These are phyloP conservation scores for Lepidonotus clava DNA, from an alignment of 2,888 invertebrate species.

Conservation along the genomic window DNA sequence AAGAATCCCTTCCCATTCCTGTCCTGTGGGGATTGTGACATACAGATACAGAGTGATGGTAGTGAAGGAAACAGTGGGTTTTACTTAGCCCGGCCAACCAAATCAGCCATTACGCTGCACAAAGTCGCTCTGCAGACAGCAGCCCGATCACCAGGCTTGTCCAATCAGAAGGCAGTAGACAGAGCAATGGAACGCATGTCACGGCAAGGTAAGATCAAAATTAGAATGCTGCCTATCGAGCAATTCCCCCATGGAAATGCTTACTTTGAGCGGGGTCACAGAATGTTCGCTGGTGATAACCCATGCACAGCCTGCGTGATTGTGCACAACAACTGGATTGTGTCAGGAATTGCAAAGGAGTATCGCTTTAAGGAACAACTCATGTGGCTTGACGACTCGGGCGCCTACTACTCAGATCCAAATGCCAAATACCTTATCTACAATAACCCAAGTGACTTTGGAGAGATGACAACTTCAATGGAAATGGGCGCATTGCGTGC, in stretches of 20 bases:
- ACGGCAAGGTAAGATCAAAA: not conserved
- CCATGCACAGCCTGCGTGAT: constrained; percentile 58
- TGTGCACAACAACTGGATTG: constrained; percentile 66
- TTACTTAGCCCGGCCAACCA: constrained; percentile 58
- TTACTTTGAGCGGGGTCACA: constrained; percentile 61
- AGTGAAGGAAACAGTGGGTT: constrained; percentile 64
- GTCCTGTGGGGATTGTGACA: constrained; percentile 62
- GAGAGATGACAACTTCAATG: not conserved
- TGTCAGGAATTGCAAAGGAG: constrained; percentile 61
- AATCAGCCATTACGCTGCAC: constrained; percentile 56
- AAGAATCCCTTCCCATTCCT: constrained; percentile 63
- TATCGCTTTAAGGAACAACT: constrained; percentile 65
- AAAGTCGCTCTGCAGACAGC: constrained; percentile 39
- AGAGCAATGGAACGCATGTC: not conserved
- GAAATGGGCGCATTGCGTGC: constrained; percentile 9
- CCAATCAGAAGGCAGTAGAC: constrained; percentile 57
- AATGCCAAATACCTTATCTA: constrained; percentile 61
- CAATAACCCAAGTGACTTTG: constrained; percentile 62
- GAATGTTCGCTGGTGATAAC: constrained; percentile 46
- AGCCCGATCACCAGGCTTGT: not conserved
- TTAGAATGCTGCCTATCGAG: constrained; percentile 54
- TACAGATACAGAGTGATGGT: constrained; percentile 63
- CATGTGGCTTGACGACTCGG: constrained; percentile 61
- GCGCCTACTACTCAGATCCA: constrained; percentile 61
- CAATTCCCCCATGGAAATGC: constrained; percentile 62